phyloP scores from a whole-genome alignment of 1,140 invertebrate genomes.

The Palaemon carinicauda region DNA sequence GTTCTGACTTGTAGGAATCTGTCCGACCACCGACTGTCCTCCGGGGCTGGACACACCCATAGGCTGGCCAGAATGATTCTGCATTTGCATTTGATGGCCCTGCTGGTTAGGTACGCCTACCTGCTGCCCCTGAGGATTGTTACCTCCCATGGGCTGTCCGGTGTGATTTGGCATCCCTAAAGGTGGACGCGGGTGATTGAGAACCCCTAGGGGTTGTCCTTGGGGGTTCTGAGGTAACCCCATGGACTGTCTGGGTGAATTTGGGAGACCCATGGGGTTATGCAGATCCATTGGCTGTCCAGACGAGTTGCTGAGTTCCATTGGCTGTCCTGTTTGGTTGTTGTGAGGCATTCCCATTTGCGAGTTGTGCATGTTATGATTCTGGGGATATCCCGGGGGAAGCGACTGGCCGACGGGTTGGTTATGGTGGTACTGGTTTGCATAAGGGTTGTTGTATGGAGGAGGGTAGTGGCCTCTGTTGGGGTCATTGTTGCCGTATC shows the following conservation, averaged over 20 bases:
- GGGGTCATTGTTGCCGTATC: conserved; percentile 20
- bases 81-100: neutral
- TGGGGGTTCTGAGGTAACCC: neutral
- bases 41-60: neutral
- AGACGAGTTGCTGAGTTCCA: neutral
- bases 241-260: neutral
- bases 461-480: conserved; percentile 2
- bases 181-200: neutral
- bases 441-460: conserved; percentile 12
- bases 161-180: neutral
- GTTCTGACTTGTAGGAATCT: neutral
- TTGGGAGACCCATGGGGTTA: neutral
- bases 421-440: conserved; percentile 11
- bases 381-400: neutral
- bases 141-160: neutral
- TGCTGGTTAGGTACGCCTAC: neutral
- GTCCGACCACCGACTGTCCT: neutral
- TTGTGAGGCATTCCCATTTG: neutral
- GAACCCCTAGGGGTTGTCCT: neutral
- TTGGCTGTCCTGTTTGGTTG: neutral
- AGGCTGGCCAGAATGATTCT: neutral
- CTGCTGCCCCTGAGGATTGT: neutral
- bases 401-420: conserved; percentile 12
- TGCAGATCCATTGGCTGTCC: neutral
- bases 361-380: conserved; percentile 7